Evolutionary conservation across 2,797 vertebrate genomes (phyloP).

Genomic region (Leontocebus nigricollis): DNA sequence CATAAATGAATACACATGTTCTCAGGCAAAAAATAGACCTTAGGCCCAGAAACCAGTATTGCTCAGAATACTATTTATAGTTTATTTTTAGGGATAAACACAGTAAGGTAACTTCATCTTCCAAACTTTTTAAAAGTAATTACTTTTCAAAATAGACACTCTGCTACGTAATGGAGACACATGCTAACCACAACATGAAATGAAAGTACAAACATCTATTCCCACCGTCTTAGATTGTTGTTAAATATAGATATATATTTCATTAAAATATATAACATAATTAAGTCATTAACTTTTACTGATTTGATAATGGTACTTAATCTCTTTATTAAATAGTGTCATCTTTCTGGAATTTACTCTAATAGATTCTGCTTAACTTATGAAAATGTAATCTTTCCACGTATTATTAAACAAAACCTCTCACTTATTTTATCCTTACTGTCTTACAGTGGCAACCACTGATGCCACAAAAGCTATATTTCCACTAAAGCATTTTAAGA

Average conservation of each 20-base stretch:
- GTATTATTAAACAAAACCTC: neutral
- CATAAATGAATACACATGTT: neutral
- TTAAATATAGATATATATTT: neutral
- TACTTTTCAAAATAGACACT: neutral
- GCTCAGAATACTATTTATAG: neutral
- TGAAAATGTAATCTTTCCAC: neutral
- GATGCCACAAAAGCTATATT: neutral
- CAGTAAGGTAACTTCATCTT: neutral
- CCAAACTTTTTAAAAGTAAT: neutral
- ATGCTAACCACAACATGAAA: neutral
- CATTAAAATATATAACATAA: neutral
- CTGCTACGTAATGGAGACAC: neutral
- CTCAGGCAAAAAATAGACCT: neutral
- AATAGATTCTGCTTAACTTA: neutral
- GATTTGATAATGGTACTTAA: neutral
- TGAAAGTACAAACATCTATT: neutral
- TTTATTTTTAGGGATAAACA: neutral
- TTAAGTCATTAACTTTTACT: neutral
- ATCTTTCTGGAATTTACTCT: neutral
- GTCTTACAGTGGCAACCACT: neutral
- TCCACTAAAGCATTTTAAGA: neutral
- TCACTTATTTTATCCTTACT: neutral
- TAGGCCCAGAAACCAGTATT: neutral
- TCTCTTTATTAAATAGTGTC: slow-evolving; percentile 10
- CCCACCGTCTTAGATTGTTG: neutral